phyloP scores from a whole-genome alignment of 2,888 invertebrate genomes.

The Drosophila neonasuta region DNA sequence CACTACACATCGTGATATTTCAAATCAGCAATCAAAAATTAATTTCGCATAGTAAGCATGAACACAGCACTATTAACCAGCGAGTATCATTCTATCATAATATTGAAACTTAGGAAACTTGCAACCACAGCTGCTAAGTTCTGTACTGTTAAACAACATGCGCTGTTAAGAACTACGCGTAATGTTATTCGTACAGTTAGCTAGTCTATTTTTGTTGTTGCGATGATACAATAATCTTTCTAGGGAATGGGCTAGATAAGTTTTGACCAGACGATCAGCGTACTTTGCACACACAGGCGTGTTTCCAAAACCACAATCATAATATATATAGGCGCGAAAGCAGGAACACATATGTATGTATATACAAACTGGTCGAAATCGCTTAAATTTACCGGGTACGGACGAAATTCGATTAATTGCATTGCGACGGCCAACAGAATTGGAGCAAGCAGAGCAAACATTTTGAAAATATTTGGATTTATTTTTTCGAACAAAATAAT shows the following conservation, averaged over 20 bases:
- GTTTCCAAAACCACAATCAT: background rate
- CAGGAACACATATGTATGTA: background rate
- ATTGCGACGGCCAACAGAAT: conserved; percentile 19
- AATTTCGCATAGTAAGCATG: background rate
- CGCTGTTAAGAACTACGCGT: conserved; percentile 2
- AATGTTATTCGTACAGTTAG: conserved; percentile 1
- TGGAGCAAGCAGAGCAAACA: conserved; percentile 14
- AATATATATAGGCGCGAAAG: background rate
- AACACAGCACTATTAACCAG: background rate
- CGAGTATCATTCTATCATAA: conserved; percentile 27
- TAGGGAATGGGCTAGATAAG: conserved; percentile 16
- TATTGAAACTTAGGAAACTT: background rate
- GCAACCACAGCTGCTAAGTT: conserved; percentile 13
- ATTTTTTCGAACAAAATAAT: conserved; percentile 1
- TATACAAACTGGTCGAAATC: background rate
- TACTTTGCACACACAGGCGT: conserved; percentile 9
- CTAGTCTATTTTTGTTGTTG: conserved; percentile 26
- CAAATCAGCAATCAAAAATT: background rate
- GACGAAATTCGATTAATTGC: conserved; percentile 17
- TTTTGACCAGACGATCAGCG: conserved; percentile 29
- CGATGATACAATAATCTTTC: conserved; percentile 4
- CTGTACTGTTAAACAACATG: conserved; percentile 2
- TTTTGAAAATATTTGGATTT: conserved; percentile 5
- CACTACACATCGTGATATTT: background rate
- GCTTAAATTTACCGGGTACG: conserved; percentile 17